Evolutionary conservation across 2,113 vertebrate genomes (phyloP).

Genomic region (Hippoglossus stenolepis): DNA sequence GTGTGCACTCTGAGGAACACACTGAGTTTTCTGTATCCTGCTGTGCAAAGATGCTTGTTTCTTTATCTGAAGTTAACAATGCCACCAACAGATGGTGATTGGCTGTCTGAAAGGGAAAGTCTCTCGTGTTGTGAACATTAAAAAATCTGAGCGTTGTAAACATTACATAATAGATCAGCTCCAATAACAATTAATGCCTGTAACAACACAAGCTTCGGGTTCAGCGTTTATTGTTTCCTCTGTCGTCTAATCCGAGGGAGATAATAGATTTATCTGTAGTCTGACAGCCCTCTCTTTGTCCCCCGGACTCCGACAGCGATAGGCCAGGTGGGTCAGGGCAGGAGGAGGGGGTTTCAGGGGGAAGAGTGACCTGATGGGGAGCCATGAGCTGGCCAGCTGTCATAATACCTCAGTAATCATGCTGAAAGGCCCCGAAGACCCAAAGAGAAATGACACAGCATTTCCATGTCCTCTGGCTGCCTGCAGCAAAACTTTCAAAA

Average conservation of each 20-base stretch:
- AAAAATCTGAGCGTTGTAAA: conserved; percentile 14
- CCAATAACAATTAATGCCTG: neutral
- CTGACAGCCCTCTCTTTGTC: conserved; percentile 14
- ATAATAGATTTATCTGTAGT: neutral
- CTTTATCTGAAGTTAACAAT: conserved; percentile 18
- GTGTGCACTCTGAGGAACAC: too few relatives aligned
- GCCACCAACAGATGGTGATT: conserved; percentile 24
- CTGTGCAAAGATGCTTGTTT: conserved; percentile 2
- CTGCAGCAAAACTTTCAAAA: too few relatives aligned
- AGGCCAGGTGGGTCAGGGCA: conserved; percentile 55
- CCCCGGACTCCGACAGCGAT: conserved; percentile 29
- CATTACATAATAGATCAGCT: conserved; percentile 20
- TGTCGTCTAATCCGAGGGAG: neutral
- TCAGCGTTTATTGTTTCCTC: neutral
- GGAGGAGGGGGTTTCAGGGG: conserved; percentile 56
- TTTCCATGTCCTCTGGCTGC: neutral
- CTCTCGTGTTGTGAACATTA: neutral
- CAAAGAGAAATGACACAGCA: neutral
- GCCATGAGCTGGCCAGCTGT: conserved; percentile 27
- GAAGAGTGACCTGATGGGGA: conserved; percentile 79
- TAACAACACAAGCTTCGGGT: neutral
- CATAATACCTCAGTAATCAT: conserved; percentile 44
- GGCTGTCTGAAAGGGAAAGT: neutral
- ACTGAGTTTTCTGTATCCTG: too few relatives aligned
- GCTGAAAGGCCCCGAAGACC: conserved; percentile 21